A percentile compares a stretch with the other conserved stretches of the same genome.
Evolutionary conservation across 1,140 invertebrate genomes (phyloP).

Genomic region (Temnothorax curvispinosus): DNA sequence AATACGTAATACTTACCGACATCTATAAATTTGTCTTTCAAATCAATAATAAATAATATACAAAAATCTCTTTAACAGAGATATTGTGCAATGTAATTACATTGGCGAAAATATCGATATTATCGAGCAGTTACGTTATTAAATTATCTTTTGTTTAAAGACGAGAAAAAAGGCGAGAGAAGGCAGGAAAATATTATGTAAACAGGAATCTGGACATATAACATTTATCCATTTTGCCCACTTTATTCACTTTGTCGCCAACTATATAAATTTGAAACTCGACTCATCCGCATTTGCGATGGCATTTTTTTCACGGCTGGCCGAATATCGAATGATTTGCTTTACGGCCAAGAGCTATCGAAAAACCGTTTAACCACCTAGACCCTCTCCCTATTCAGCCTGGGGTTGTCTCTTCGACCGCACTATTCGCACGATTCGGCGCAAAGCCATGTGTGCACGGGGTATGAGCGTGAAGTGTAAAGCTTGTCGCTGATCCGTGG

Average conservation of each 20-base stretch:
- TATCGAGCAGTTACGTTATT: neutral
- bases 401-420: conserved; percentile 56
- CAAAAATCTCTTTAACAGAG: neutral
- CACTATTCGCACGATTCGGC: conserved; percentile 61
- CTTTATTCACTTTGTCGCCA: conserved; percentile 19
- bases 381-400: conserved; percentile 31
- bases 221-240: neutral
- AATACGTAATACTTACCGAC: neutral
- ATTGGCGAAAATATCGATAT: neutral
- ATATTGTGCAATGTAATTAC: neutral
- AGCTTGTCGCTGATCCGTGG: conserved; percentile 64
- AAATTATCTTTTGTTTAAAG: neutral
- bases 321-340: conserved; percentile 68
- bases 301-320: conserved; percentile 63
- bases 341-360: conserved; percentile 65
- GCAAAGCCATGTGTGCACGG: conserved; percentile 57
- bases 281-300: conserved; percentile 48
- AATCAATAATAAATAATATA: neutral
- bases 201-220: neutral
- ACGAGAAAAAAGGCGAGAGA: neutral
- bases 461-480: conserved; percentile 61
- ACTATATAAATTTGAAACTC: conserved; percentile 8
- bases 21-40: neutral
- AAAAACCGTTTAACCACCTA: conserved; percentile 65
- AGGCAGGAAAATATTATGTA: neutral